Base-by-base conservation (phyloP, 1,140 invertebrate species). In the Drosophila neocordata region DNA sequence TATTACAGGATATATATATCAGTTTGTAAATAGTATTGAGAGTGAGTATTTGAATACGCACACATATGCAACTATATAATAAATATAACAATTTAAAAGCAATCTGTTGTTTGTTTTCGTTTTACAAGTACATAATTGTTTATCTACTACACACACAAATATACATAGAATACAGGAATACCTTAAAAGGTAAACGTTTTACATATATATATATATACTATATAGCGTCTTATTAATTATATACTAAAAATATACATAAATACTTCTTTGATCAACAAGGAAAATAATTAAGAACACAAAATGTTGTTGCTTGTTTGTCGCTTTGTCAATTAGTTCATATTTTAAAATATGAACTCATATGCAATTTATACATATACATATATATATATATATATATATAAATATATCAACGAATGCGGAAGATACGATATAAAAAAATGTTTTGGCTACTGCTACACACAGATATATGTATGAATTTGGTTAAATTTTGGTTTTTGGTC, bases 401-500 rank as follows among this genome's bases (percentile, higher is more conserved):
- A n/a, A n/a, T 31, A 31, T 31, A 3, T 31, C 27, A 66, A 57
- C 35, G 8, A 20, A 70, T 51, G 60, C 58, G 82, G 73, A 85
- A 85, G 77, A 77, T 74, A 64, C 84, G 48, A 60, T 66, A 63
- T 73, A 79, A 35, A 35, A 35, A 35, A 11, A 35, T 12, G 4
- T 65, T 71, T 89, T 87, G 84, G 79, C 79, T 79, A 83, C 83
- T 53, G 76, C 79, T 84, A 69, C 78, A 63, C 76, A 72, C 51
- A 70, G 37, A 65, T 37, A 41, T 55, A 60, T 57, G 52, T 15
- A 58, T 20, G 13, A 13, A 70, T 61, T 51, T 56, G 55, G 41
- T 52, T 70, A 61, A 75, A 70, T 65, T 67, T 87, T 87, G 89
- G 78, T 75, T 89, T 77, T 15, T 63, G 52, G 8, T 41, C 62